Base-by-base conservation (phyloP, 2,888 invertebrate species). In the Nymphalis polychloros region DNA sequence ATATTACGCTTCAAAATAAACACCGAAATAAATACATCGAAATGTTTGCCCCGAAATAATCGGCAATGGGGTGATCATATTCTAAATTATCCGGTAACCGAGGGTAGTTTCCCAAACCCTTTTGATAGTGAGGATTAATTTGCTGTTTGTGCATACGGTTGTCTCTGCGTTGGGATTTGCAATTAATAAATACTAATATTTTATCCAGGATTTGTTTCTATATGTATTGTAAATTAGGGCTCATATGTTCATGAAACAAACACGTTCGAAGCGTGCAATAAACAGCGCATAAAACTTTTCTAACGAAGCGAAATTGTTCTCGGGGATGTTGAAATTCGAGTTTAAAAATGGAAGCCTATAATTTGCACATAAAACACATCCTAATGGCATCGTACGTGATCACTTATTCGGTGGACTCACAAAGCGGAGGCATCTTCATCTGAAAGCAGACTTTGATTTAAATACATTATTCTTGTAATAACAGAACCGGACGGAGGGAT, bases 381-480 rank as follows among this genome's bases (percentile, higher is more conserved):
- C 91, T 90, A 89, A 90, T 91, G 88, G 83, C 79, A 75, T 76
- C 85, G 88, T 90, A 92, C 92, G 92, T 92, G 92, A 89, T 90
- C 90, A 90, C 90, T 91, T 90, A 90, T 88, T 88, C 87, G 84
- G 78, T 77, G 79, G 80, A 81, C 83, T 87, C 86, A 91, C 89
- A 90, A 91, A 90, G 87, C 83, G 85, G 41, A 81, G 82, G 80
- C 87, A 87, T 90, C 91, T 91, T 91, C 87, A 86, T 89, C 90
- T 89, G 88, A 89, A 90, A 90, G 90, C 89, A 82, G 88, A 85
- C 84, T 88, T 87, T 89, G 90, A 92, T 92, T 92, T 91, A 91
- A 92, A 92, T 92, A 92, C 86, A 92, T 92, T 90, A 91, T 90
- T 90, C 89, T 91, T 89, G 91, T 90, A 90, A 92, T 92, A 90